These are phyloP conservation scores for Erythrolamprus reginae DNA, from an alignment of 2,113 vertebrate species.

Conservation along the genomic window DNA sequence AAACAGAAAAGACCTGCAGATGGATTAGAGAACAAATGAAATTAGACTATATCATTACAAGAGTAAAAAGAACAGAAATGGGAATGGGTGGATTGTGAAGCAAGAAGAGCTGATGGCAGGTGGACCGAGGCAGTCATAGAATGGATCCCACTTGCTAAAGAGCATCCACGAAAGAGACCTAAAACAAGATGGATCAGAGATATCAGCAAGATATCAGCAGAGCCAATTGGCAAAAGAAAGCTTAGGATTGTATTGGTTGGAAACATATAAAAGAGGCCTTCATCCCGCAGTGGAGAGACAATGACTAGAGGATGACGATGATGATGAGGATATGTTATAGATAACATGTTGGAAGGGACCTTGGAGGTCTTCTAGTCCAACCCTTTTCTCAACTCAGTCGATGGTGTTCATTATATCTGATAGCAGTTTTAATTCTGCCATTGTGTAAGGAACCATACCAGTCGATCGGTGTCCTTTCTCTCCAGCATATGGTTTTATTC, in stretches of 20 bases:
- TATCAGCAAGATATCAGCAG: neutral
- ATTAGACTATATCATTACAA: neutral
- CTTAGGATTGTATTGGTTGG: neutral
- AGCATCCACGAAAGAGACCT: neutral
- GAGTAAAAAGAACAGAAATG: neutral
- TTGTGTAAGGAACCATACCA: neutral
- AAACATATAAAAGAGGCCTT: neutral
- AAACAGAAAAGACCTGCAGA: neutral
- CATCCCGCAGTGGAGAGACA: neutral
- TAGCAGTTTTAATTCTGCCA: neutral
- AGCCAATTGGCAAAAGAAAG: neutral
- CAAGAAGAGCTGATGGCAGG: neutral
- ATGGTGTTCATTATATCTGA: neutral
- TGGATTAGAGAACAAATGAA: neutral
- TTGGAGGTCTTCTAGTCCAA: neutral
- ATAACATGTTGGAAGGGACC: neutral
- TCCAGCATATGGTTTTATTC: neutral
- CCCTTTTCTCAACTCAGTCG: neutral
- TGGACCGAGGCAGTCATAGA: no score
- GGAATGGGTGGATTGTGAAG: neutral
- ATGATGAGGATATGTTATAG: neutral
- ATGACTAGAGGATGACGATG: neutral
- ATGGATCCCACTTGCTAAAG: neutral
- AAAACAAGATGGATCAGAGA: neutral
- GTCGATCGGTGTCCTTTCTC: neutral